Evolutionary conservation across 2,797 vertebrate species (phyloP), one percentile per base, ranked within the genome.

Genomic region (Cephalopachus bancanus): DNA sequence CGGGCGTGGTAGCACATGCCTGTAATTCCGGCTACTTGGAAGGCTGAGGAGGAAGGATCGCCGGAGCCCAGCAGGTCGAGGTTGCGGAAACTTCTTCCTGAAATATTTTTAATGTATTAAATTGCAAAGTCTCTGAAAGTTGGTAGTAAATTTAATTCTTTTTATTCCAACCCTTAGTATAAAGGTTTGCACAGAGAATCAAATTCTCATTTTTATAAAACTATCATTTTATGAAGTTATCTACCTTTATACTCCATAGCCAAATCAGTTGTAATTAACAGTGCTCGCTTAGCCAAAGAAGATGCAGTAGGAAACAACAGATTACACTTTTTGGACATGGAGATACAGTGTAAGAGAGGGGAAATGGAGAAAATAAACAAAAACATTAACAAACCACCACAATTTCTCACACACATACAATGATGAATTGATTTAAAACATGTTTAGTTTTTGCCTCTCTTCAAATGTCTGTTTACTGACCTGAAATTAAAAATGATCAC

Each of bases 401-500:
- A 51, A 15, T 84, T 37, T 16, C 28, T 60, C 26, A 67, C 7
- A 67, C 1, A 74, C 4, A 67, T 26, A 91, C 28, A n/a, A 69
- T 57, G 4, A 62, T 84, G 33, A 69, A 37, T 57, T 28, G 86
- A 8, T 37, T 20, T 81, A 33, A 62, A 83, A 51, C 1, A 12
- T 44, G 44, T 17, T 3, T 14, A 76, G 8, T 76, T 75, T 95
- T 83, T 86, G n/a, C 62, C 14, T 94, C 37, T 4, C 3, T 49
- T 83, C 14, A 30, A 90, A 89, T 22, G 22, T 64, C n/a, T 91
- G n/a, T 87, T 85, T 94, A 64, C 19, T 91, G 55, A 95, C 15
- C 14, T 76, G 26, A 37, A 84, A 55, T n/a, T 75, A 57, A 95
- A 85, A 5, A 76, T 19, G 9, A 26, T 67, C 28, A 76, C 64